These are phyloP conservation scores for Pungitius pungitius DNA, from an alignment of 2,113 vertebrate genomes.

Conservation along the genomic window DNA sequence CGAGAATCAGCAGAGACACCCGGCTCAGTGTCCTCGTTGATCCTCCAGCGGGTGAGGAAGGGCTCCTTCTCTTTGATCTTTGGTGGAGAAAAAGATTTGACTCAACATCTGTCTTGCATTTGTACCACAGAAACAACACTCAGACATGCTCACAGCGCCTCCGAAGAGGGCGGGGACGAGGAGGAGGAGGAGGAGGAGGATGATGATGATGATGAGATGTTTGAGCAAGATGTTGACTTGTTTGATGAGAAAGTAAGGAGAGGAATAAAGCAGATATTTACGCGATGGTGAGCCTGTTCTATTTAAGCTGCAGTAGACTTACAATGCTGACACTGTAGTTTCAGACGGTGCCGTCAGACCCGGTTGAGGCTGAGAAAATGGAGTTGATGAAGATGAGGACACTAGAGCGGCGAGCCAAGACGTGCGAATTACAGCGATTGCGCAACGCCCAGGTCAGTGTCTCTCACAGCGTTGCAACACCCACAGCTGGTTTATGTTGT, in stretches of 20 bases:
- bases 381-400: conserved; percentile 84
- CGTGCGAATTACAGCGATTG: conserved; percentile 86
- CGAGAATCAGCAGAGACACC: conserved; percentile 73
- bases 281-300: background rate
- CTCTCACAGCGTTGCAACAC: background rate
- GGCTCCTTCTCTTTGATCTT: background rate
- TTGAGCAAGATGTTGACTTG: conserved; percentile 53
- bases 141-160: conserved; percentile 51
- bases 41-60: conserved; percentile 64
- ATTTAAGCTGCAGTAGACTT: background rate
- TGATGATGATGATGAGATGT: conserved; percentile 49
- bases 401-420: conserved; percentile 82
- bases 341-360: conserved; percentile 59
- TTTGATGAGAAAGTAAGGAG: conserved; percentile 72
- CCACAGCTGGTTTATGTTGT: background rate
- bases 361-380: conserved; percentile 72
- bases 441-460: conserved; percentile 87
- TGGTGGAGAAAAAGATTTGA: background rate
- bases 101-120: background rate
- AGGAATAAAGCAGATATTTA: background rate
- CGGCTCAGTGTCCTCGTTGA: conserved; percentile 69
- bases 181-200: conserved; percentile 50
- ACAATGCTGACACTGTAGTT: conserved; percentile 33
- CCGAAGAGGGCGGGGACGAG: conserved; percentile 74
- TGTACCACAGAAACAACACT: conserved; percentile 58